Evolutionary conservation across 1,140 invertebrate genomes (phyloP).

Genomic region (Helicorthomorpha holstii): DNA sequence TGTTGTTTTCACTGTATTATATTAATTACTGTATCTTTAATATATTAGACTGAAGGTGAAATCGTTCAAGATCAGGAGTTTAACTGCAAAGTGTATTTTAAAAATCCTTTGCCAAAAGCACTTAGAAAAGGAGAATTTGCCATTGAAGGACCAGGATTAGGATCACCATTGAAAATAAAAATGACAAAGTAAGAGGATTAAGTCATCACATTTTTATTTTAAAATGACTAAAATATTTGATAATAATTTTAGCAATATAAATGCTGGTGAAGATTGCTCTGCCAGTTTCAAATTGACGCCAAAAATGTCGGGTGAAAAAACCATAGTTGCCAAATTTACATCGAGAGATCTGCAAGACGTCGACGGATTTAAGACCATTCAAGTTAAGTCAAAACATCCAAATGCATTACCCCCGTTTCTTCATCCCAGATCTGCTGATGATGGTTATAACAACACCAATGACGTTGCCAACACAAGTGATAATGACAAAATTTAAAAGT

Average conservation of each 20-base stretch:
- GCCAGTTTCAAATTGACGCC: constrained; percentile 53
- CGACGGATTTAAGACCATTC: constrained; percentile 46
- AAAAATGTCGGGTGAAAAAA: constrained; percentile 46
- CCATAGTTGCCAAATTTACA: constrained; percentile 60
- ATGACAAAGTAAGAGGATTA: constrained; percentile 34
- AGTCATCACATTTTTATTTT: not conserved
- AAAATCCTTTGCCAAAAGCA: constrained; percentile 59
- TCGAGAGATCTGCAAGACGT: constrained; percentile 66
- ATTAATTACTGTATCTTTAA: constrained; percentile 4
- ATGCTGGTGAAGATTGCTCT: constrained; percentile 40
- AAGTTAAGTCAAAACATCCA: constrained; percentile 12
- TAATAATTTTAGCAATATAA: constrained; percentile 27
- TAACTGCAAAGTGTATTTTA: constrained; percentile 48
- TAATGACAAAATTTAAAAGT: too few relatives aligned
- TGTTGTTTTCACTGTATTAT: constrained; percentile 3
- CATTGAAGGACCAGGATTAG: constrained; percentile 60
- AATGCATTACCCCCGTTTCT: too few relatives aligned
- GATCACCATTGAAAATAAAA: constrained; percentile 48
- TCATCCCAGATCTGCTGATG: too few relatives aligned
- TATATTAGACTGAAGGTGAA: constrained; percentile 28
- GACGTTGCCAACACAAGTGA: too few relatives aligned
- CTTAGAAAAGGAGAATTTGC: constrained; percentile 55
- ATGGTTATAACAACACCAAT: too few relatives aligned
- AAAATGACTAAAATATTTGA: constrained; percentile 1
- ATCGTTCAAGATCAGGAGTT: constrained; percentile 44